Evolutionary conservation across 2,113 vertebrate genomes (phyloP).

Genomic region (Okapia johnstoni): DNA sequence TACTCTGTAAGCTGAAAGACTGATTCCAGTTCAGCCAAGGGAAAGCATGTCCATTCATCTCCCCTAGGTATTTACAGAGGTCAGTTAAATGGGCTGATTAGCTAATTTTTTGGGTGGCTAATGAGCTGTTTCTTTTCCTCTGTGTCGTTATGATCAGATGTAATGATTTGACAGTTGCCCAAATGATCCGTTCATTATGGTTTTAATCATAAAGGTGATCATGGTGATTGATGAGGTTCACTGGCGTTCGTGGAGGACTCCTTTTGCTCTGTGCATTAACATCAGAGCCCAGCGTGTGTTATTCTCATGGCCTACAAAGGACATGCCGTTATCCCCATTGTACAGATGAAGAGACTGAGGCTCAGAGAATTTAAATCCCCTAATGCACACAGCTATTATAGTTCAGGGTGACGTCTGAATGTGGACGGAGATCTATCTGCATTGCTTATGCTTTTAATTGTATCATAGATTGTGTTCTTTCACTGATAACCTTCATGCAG

Average conservation of each 20-base stretch:
- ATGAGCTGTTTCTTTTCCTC: conserved; percentile 6
- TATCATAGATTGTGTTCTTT: neutral
- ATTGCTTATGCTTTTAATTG: neutral
- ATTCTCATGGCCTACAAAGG: neutral
- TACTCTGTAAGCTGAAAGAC: neutral
- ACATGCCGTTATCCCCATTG: neutral
- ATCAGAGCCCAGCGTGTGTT: rapidly evolving
- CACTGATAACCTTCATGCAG: neutral
- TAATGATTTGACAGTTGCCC: neutral
- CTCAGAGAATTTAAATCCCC: neutral
- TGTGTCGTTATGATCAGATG: neutral
- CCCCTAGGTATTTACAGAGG: neutral
- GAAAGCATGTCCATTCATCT: neutral
- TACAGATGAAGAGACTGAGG: neutral
- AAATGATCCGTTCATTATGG: neutral
- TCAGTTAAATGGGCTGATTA: neutral
- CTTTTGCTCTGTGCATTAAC: neutral
- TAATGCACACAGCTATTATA: neutral
- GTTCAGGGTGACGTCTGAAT: neutral
- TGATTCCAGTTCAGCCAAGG: neutral
- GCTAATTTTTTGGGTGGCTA: neutral
- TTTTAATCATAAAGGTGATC: neutral
- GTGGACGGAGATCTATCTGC: neutral
- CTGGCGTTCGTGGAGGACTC: neutral
- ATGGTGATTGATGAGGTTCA: neutral